phyloP scores from a whole-genome alignment of 2,113 vertebrate species.

The Dicrurus megarhynchus region DNA sequence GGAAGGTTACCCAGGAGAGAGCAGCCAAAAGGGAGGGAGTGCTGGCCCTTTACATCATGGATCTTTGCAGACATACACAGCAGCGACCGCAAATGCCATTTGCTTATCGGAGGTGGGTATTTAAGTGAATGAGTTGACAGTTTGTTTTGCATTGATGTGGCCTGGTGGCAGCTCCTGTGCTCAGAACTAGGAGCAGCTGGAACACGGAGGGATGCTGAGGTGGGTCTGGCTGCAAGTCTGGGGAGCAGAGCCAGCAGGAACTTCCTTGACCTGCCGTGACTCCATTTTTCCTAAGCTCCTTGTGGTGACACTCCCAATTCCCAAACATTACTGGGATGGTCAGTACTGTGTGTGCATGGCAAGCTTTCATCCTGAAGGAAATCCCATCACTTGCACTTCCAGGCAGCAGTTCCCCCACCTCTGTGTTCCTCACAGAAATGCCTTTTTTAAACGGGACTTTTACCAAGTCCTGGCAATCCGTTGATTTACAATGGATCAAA shows the following conservation, averaged over 20 bases:
- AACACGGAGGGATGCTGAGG: not conserved
- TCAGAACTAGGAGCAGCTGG: not conserved
- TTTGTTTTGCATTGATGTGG: not conserved
- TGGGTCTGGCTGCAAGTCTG: not conserved
- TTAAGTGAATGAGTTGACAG: not conserved
- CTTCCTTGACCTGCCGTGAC: not conserved
- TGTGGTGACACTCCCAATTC: not conserved
- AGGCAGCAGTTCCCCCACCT: not conserved
- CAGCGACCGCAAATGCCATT: not conserved
- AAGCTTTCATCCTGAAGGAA: not conserved
- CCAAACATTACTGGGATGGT: not conserved
- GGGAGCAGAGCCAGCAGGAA: not conserved
- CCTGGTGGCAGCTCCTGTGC: not conserved
- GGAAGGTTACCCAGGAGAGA: not conserved
- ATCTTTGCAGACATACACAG: not conserved
- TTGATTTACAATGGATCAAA: not conserved
- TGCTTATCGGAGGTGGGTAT: not conserved
- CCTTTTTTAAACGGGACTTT: not conserved
- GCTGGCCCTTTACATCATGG: fast-evolving
- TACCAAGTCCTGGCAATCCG: fast-evolving
- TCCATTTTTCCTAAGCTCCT: not conserved
- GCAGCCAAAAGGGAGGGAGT: not conserved
- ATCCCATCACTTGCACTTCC: not conserved
- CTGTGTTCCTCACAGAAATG: not conserved
- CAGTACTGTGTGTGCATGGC: not conserved